Evolutionary conservation across 1,140 invertebrate species (phyloP), one percentile per base, ranked within the genome.

Genomic region (Sarcophaga peregrina): DNA sequence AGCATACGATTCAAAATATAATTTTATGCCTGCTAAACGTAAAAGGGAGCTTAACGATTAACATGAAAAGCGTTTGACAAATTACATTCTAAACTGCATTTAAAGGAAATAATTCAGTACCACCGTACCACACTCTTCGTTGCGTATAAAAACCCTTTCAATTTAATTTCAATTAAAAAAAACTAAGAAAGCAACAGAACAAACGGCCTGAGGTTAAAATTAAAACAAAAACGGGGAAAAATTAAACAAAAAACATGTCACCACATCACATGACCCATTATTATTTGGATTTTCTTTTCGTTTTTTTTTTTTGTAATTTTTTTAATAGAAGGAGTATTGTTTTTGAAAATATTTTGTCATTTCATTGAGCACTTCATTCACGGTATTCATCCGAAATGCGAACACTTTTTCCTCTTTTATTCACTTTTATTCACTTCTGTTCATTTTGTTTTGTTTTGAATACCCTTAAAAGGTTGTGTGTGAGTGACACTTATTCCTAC

Each of bases 21-120:
- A 78, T 50, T 50, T 78, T 50, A 78, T 78, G 48, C 75, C 50
- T 50, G 50, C 50, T 74, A 20, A 78, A 8, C 75, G n/a, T 48
- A 47, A n/a, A 78, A 78, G 8, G 8, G 74, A 46, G 46, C 74
- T 78, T 78, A 50, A 78, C 75, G 20, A 78, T 78, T 78, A 78
- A 78, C 75, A 20, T 78, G 75, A 78, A 78, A 78, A 78, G 75
- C 75, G 50, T 78, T 78, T 78, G 75, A 78, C 75, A 78, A 78
- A 78, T 78, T 78, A 78, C 50, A 47, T 78, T 78, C 74, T n/a
- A 13, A 58, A 58, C 11, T 68, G n/a, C 17, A 37, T 68, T 68
- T 15, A 62, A 62, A 62, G 48, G 48, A 46, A 52, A 25, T 25
- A 25, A 72, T 17, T 25, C 8, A 25, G 62, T 7, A 17, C 7